phyloP scores from a whole-genome alignment of 2,113 vertebrate species.

The Apteryx owenii region DNA sequence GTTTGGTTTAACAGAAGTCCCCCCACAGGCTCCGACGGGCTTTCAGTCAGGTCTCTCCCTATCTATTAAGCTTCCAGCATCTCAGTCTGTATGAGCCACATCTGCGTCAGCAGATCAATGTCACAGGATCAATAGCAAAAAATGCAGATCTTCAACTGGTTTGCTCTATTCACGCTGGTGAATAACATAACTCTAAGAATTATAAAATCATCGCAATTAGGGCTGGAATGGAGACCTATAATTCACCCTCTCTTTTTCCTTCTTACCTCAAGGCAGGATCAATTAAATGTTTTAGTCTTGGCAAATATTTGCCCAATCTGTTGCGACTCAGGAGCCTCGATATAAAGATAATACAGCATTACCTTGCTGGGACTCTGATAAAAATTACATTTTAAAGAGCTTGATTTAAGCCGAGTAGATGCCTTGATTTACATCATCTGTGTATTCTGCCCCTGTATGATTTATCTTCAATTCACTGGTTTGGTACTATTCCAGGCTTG shows the following conservation, averaged over 20 bases:
- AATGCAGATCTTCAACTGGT: rapidly evolving
- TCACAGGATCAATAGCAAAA: neutral
- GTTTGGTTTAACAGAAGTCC: neutral
- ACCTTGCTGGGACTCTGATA: neutral
- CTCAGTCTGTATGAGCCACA: neutral
- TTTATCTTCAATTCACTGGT: neutral
- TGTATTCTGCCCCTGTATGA: neutral
- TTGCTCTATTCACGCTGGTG: neutral
- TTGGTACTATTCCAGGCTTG: neutral
- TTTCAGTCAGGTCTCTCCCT: rapidly evolving
- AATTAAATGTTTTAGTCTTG: neutral
- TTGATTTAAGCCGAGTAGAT: neutral
- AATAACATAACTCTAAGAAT: neutral
- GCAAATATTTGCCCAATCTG: neutral
- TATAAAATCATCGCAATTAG: neutral
- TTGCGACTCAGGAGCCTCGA: neutral
- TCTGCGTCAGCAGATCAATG: neutral
- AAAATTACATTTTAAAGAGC: neutral
- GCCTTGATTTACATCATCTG: neutral
- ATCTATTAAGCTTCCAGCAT: neutral
- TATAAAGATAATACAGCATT: neutral
- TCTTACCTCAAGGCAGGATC: neutral
- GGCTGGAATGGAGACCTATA: neutral
- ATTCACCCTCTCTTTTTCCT: neutral
- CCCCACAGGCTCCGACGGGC: neutral